Percentiles rank a stretch among this genome's conserved stretches.
These are phyloP conservation scores for Antedon mediterranea DNA, from an alignment of 53 echinoderm and acorn worm species.

Conservation along the genomic window DNA sequence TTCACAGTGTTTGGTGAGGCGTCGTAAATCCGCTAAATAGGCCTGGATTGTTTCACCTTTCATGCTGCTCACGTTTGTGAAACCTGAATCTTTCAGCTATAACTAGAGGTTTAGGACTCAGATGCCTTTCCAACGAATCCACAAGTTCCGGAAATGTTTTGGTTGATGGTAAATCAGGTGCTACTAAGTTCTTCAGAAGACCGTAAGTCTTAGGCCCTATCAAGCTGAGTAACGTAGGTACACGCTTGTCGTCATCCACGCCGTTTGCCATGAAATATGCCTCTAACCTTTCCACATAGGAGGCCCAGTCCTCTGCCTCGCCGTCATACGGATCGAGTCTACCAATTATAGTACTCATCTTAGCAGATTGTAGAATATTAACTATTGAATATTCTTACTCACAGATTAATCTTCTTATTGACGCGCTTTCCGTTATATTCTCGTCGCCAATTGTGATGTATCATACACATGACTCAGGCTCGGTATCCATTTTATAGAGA, in stretches of 20 bases:
- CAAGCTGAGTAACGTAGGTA: slow-evolving; percentile 16
- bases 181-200: slow-evolving; percentile 23
- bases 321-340: not conserved
- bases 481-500: not conserved
- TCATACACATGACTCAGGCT: not conserved
- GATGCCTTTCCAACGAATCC: slow-evolving; percentile 17
- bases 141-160: slow-evolving; percentile 28
- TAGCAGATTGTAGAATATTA: too few relatives aligned
- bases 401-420: too few relatives aligned
- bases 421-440: too few relatives aligned
- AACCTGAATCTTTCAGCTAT: slow-evolving; percentile 50
- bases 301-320: slow-evolving; percentile 18
- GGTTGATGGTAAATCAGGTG: slow-evolving; percentile 24
- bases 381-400: too few relatives aligned
- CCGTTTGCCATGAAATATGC: slow-evolving; percentile 31
- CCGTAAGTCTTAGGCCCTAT: slow-evolving; percentile 27
- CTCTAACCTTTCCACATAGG: slow-evolving; percentile 36
- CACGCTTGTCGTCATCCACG: slow-evolving; percentile 10
- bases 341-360: not conserved
- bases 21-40: slow-evolving; percentile 22
- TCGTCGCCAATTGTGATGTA: too few relatives aligned
- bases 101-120: slow-evolving; percentile 29
- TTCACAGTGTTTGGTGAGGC: slow-evolving; percentile 27
- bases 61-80: slow-evolving; percentile 37
- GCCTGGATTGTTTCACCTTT: slow-evolving; percentile 27